Percentiles rank a stretch among this genome's conserved stretches.
phyloP scores from a whole-genome alignment of 2,113 vertebrate species.

The Chiloscyllium plagiosum region DNA sequence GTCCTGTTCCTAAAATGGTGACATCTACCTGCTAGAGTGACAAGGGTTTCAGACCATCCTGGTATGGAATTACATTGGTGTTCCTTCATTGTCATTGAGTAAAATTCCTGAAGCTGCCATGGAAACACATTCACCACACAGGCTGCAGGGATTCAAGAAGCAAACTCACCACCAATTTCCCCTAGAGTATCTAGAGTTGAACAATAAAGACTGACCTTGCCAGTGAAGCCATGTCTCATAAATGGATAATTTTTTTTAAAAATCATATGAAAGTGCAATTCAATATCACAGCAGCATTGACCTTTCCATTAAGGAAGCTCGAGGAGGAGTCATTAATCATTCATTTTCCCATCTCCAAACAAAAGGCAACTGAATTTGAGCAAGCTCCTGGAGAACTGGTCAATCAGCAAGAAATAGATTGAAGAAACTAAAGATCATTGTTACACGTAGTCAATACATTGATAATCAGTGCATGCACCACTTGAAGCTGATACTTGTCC shows the following conservation, averaged over 20 bases:
- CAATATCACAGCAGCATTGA: not conserved
- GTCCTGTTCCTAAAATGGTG: not conserved
- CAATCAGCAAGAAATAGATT: slow-evolving; percentile 14
- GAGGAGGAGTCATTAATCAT: not conserved
- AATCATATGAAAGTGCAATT: not conserved
- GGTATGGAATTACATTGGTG: no score
- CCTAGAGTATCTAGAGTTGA: not conserved
- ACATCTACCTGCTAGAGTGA: no score
- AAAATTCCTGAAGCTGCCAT: not conserved
- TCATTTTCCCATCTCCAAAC: not conserved
- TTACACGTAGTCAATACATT: not conserved
- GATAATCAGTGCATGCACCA: not conserved
- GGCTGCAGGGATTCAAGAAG: not conserved
- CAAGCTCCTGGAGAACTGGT: not conserved
- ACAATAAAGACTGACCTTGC: not conserved
- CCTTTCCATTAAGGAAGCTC: not conserved
- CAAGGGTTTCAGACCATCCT: not conserved
- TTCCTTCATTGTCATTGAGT: not conserved
- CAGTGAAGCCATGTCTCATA: not conserved
- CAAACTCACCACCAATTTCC: not conserved
- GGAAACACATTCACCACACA: not conserved
- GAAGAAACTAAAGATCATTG: not conserved
- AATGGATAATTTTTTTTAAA: not conserved
- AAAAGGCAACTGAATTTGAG: not conserved
- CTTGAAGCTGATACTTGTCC: not conserved